Evolutionary conservation across 1,140 invertebrate species (phyloP).

Genomic region (Camponotus pennsylvanicus): DNA sequence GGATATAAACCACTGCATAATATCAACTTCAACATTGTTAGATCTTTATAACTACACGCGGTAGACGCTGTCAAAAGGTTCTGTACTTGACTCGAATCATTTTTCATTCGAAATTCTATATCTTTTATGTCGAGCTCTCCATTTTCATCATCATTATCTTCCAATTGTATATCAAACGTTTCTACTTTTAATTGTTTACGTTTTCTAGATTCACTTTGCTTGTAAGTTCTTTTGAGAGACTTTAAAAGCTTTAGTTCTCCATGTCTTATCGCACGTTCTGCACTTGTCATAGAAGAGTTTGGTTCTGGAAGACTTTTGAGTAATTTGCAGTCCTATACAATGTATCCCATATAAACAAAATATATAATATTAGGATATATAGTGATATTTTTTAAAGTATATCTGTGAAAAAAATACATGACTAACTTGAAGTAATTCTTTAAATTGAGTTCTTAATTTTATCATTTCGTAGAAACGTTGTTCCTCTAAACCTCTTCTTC

Average conservation of each 20-base stretch:
- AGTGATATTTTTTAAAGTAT: background rate
- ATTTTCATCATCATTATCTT: constrained; percentile 87
- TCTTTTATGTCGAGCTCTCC: constrained; percentile 93
- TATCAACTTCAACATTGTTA: constrained; percentile 96
- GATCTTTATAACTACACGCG: constrained; percentile 92
- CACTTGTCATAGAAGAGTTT: constrained; percentile 89
- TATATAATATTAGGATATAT: background rate
- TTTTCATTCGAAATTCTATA: constrained; percentile 94
- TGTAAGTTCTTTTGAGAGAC: constrained; percentile 90
- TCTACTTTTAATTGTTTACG: constrained; percentile 91
- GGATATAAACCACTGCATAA: constrained; percentile 97
- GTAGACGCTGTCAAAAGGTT: constrained; percentile 90
- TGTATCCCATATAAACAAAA: background rate
- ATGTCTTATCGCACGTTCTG: constrained; percentile 92
- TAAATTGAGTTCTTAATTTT: constrained; percentile 96
- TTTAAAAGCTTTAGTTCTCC: constrained; percentile 95
- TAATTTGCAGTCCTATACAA: constrained; percentile 89
- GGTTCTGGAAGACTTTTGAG: constrained; percentile 87
- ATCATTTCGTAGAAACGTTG: constrained; percentile 98
- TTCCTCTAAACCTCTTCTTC: constrained; percentile 95
- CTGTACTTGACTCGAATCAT: constrained; percentile 90
- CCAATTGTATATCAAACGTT: constrained; percentile 85
- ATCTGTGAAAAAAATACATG: constrained; percentile 15
- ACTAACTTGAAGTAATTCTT: constrained; percentile 92
- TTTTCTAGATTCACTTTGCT: constrained; percentile 89